Evolutionary conservation across 1,140 invertebrate genomes (phyloP).

Genomic region (Drosophila pectinifera): DNA sequence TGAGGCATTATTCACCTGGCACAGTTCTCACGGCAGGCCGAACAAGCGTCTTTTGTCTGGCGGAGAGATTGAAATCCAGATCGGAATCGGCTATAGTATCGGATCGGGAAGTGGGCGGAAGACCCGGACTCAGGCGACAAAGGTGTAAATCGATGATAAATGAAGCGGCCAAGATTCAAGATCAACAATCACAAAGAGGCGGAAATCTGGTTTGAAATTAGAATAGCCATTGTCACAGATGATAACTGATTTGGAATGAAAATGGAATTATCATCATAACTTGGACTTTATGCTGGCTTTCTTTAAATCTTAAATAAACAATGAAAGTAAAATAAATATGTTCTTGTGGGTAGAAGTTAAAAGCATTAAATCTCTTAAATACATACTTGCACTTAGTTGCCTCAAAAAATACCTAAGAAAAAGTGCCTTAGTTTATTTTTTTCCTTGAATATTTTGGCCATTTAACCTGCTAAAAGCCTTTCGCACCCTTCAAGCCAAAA

Average conservation of each 20-base stretch:
- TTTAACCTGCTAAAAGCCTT: neutral
- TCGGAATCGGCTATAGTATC: neutral
- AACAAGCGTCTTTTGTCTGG: constrained; percentile 40
- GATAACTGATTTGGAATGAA: neutral
- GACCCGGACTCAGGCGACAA: constrained; percentile 10
- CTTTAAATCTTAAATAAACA: neutral
- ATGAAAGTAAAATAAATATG: neutral
- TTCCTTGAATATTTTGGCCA: neutral
- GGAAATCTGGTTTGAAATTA: constrained; percentile 6
- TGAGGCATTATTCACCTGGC: constrained; percentile 65
- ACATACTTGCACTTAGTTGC: too few relatives aligned
- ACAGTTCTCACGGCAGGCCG: constrained; percentile 72
- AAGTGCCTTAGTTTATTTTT: neutral
- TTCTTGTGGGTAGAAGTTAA: accelerated
- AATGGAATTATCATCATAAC: too few relatives aligned
- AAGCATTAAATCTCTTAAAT: too few relatives aligned
- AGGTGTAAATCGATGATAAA: constrained; percentile 47
- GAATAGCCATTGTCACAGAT: constrained; percentile 8
- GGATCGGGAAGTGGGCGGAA: constrained; percentile 44
- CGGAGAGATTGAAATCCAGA: constrained; percentile 20
- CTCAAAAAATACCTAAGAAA: neutral
- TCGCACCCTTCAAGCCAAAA: neutral
- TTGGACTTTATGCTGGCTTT: neutral
- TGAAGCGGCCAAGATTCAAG: constrained; percentile 13
- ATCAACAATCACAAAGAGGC: constrained; percentile 13